Conservation (phyloP, 2,113 vertebrate species). For the Mobula hypostoma region DNA sequence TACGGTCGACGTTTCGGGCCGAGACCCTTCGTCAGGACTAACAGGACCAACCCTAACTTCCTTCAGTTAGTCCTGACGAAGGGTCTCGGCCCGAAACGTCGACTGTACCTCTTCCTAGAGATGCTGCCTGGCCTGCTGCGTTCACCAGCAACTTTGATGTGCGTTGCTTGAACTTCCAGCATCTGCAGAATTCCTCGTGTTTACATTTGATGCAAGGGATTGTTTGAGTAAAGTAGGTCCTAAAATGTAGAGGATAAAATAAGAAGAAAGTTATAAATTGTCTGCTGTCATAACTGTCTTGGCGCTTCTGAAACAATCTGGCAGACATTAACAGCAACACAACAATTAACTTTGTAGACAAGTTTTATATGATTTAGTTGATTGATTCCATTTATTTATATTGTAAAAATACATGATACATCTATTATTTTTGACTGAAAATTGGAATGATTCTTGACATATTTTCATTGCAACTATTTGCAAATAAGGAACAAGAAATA, state of each 20-base stretch:
- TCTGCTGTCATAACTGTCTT: background rate
- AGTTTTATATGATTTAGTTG: background rate
- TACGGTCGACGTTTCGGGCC: too few relatives aligned
- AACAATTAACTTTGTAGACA: background rate
- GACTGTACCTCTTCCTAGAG: too few relatives aligned
- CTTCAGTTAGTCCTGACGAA: too few relatives aligned
- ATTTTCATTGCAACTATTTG: background rate
- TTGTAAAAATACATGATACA: background rate
- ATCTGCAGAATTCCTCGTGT: too few relatives aligned
- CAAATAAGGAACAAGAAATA: background rate
- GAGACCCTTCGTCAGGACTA: too few relatives aligned
- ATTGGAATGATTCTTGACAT: too few relatives aligned
- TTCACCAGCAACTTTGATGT: too few relatives aligned
- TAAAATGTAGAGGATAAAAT: background rate
- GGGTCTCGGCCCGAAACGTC: too few relatives aligned
- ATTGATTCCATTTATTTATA: background rate
- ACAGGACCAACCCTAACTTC: too few relatives aligned
- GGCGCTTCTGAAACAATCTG: background rate
- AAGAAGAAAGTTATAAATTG: background rate
- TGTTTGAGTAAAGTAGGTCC: background rate
- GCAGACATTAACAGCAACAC: background rate
- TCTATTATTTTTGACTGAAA: background rate
- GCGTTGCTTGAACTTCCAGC: too few relatives aligned
- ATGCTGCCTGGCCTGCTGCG: too few relatives aligned
- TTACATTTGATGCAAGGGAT: background rate